A percentile compares a stretch with the other conserved stretches of the same genome.
Conservation (phyloP, 2,797 vertebrate species). For the Erethizon dorsatum region DNA sequence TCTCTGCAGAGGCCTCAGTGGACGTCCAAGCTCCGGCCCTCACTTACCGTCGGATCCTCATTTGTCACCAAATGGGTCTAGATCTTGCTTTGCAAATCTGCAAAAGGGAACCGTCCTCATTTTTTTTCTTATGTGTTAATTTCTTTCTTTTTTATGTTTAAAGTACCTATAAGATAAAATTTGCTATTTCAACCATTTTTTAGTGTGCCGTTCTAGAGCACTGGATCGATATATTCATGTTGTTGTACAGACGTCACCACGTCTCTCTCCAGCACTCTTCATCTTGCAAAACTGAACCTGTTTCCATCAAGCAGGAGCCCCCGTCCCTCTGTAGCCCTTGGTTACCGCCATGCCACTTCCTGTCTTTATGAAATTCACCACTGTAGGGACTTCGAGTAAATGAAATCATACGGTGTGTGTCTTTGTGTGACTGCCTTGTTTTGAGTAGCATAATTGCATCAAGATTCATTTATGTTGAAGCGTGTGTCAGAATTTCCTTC, state of each 20-base stretch:
- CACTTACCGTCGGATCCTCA: background rate
- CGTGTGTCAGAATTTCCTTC: background rate
- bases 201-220: too few species aligned
- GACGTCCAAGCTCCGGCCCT: rapidly evolving
- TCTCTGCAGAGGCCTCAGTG: background rate
- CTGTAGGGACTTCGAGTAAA: background rate
- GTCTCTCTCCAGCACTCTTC: background rate
- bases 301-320: background rate
- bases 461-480: background rate
- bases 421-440: background rate
- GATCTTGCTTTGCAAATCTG: background rate
- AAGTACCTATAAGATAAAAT: background rate
- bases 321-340: background rate
- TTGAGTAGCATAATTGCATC: background rate
- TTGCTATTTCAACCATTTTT: too few species aligned
- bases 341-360: background rate
- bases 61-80: background rate
- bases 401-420: background rate
- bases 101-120: background rate
- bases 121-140: background rate
- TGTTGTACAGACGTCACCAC: rapidly evolving
- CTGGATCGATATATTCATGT: background rate
- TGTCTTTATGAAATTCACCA: background rate
- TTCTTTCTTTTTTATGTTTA: background rate
- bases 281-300: background rate